These are phyloP conservation scores for Melipona beecheii DNA, from an alignment of 2,888 invertebrate genomes.

Conservation along the genomic window DNA sequence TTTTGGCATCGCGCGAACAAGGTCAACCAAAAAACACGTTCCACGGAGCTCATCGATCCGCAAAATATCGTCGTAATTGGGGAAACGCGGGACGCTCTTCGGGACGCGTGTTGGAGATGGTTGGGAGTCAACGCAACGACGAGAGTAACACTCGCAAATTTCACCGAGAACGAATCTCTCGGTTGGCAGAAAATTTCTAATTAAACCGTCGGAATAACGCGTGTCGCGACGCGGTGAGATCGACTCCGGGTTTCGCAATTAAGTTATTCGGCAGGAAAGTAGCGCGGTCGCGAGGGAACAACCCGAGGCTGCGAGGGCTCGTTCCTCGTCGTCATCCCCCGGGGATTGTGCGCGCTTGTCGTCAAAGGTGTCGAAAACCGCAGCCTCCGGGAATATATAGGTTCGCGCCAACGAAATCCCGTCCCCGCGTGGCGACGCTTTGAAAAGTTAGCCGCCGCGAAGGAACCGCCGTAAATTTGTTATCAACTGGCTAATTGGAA, in stretches of 20 bases:
- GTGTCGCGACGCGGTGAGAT: background rate
- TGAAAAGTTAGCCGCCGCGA: background rate
- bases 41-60: background rate
- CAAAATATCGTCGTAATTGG: background rate
- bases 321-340: no score
- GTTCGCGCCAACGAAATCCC: background rate
- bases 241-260: constrained; percentile 5
- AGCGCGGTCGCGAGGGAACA: background rate
- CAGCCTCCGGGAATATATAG: constrained; percentile 13
- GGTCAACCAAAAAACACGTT: background rate
- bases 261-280: constrained; percentile 5
- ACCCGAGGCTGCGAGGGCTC: no score
- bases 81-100: no score
- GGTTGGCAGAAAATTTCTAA: background rate
- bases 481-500: background rate
- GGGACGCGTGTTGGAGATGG: background rate
- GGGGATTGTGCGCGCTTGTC: background rate
- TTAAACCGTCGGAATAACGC: background rate
- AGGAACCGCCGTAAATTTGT: constrained; percentile 15
- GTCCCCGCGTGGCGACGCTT: background rate
- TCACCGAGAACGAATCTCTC: background rate
- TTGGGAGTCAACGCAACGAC: background rate
- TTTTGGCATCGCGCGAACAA: constrained; percentile 4
- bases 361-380: constrained; percentile 17
- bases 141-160: background rate